Conservation (phyloP, 2,888 invertebrate genomes). For the Scaptomyza tumidula region DNA sequence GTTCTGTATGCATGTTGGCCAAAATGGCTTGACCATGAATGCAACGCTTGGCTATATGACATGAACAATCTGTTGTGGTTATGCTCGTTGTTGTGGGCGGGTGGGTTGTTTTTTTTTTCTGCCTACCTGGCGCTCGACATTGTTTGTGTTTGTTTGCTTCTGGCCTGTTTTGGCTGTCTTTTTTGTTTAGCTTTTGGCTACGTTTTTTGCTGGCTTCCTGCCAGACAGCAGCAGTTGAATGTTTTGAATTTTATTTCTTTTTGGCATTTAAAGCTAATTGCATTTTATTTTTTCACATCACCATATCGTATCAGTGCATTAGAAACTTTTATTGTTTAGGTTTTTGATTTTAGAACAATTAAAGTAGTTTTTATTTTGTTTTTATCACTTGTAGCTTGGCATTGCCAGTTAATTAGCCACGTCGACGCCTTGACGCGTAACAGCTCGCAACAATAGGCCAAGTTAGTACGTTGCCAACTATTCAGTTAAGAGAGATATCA, state of each 20-base stretch:
- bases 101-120: background rate
- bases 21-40: conserved; percentile 43
- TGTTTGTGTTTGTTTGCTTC: conserved; percentile 7
- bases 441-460: conserved; percentile 31
- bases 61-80: conserved; percentile 16
- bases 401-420: conserved; percentile 68
- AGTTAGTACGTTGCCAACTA: conserved; percentile 38
- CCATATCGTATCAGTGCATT: conserved; percentile 15
- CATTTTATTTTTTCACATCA: background rate
- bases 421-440: conserved; percentile 31
- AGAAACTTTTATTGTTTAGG: background rate
- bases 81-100: too few species aligned
- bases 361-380: conserved; percentile 3
- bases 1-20: conserved; percentile 25
- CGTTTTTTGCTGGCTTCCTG: conserved; percentile 51
- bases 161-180: conserved; percentile 13
- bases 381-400: conserved; percentile 52
- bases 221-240: conserved; percentile 37
- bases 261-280: conserved; percentile 47
- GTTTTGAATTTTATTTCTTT: conserved; percentile 29
- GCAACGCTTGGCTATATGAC: conserved; percentile 11
- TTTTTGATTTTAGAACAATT: conserved; percentile 5
- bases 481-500: conserved; percentile 22
- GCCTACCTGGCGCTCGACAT: conserved; percentile 78
- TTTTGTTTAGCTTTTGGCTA: conserved; percentile 35